Conservation (phyloP, 2,888 invertebrate species). For the Rotaria macrura region DNA sequence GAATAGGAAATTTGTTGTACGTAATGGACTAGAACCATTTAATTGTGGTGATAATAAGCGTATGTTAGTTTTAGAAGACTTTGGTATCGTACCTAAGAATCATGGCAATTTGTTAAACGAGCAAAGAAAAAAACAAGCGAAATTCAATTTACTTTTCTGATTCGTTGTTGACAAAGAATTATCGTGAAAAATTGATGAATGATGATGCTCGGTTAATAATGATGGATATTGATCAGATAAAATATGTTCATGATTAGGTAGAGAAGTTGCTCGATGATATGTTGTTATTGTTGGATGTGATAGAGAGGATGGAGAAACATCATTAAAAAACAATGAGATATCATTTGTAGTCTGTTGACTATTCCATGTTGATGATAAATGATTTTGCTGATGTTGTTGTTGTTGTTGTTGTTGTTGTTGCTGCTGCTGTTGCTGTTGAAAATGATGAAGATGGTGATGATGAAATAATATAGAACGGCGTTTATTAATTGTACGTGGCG, state of each 20-base stretch:
- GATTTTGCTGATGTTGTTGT: not conserved
- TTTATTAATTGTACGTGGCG: not conserved
- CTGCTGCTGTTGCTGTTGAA: too few relatives aligned
- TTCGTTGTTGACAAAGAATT: not conserved
- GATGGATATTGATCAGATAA: not conserved
- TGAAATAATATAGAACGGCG: not conserved
- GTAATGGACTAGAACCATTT: not conserved
- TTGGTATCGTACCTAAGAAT: not conserved
- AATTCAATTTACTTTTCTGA: not conserved
- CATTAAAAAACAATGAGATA: not conserved
- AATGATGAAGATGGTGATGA: too few relatives aligned
- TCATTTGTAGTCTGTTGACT: not conserved
- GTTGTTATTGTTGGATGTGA: not conserved
- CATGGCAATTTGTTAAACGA: too few relatives aligned
- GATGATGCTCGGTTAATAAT: not conserved
- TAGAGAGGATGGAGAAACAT: not conserved
- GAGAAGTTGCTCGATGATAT: not conserved
- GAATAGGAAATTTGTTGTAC: not conserved
- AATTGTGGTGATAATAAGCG: not conserved
- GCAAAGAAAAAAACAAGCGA: not conserved
- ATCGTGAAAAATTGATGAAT: not conserved
- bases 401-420: conserved; percentile 5
- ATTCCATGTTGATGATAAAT: not conserved
- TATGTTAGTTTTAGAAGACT: not conserved
- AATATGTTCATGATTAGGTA: not conserved